Base-by-base conservation (phyloP, 2,797 vertebrate species). In the Mormyrus hasselquistii region DNA sequence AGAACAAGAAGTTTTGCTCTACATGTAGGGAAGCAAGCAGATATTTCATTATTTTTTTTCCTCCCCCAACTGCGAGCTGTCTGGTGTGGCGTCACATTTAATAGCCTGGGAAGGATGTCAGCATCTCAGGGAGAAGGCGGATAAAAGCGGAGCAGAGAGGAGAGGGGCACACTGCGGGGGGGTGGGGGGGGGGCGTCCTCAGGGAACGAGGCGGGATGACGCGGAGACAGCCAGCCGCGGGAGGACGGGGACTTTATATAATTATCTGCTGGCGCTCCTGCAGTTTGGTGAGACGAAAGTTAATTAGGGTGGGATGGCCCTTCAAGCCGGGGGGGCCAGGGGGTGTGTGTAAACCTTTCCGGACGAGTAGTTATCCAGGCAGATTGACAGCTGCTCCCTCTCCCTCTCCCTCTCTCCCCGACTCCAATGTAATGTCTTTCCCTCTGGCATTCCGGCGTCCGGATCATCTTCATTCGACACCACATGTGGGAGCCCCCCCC, bases 1-100 rank as follows among this genome's bases (percentile, higher is more conserved):
- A 93, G 93, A 94, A 93, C 90, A 93, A 93, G 92, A 93, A 93
- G 91, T 92, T 93, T 94, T 92, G 93, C 93, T 93, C 91, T 92
- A 93, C 92, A 94, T 91, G 93, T 90, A 87, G 91, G 91, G 91
- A 93, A 94, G 93, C 94, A 90, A 92, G 93, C 93, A 91, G 50
- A 91, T 92, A 91, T 90, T 93, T 91, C 92, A 92, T 87, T 89
- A 88, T 47, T 90, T 91, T 79, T 89, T 88, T 29, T 82, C 49
- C 22, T 55, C 22, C 83, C 59, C 90, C 88, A 91, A 91, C 87
- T 22, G 94, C 91, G 91, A 94, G 94, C 94, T 94, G 95, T 94
- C 94, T 92, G 94, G 94, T 92, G 94, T 92, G 91, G 92, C 92
- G 89, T 89, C 86, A 87, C 89, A 87, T 79, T 83, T 87, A 83